phyloP scores from a whole-genome alignment of 2,113 vertebrate species.

The Archocentrus centrarchus region DNA sequence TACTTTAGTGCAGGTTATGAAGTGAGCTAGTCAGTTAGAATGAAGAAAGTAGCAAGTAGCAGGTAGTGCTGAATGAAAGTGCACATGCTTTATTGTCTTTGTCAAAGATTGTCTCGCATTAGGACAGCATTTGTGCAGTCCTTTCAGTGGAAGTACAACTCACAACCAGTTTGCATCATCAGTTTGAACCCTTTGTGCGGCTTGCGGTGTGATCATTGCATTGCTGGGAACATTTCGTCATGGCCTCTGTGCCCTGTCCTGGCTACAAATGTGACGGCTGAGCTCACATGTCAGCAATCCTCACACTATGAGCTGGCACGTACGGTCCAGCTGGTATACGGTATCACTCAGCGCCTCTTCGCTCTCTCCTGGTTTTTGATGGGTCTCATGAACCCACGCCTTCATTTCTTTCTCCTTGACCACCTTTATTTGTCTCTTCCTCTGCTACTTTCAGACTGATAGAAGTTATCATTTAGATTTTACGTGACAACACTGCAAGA shows the following conservation, averaged over 20 bases:
- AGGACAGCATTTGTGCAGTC: background rate
- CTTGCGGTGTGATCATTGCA: background rate
- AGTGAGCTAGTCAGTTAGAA: background rate
- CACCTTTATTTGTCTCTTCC: background rate
- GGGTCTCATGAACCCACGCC: background rate
- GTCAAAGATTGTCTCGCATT: background rate
- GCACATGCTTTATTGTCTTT: background rate
- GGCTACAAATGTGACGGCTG: slow-evolving; percentile 41
- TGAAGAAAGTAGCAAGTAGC: background rate
- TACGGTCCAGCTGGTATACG: slow-evolving; percentile 44
- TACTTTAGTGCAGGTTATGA: background rate
- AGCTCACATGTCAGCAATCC: slow-evolving; percentile 42
- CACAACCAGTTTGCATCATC: slow-evolving; percentile 16
- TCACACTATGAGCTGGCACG: slow-evolving; percentile 37
- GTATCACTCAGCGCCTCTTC: slow-evolving; percentile 51
- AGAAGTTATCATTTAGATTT: background rate
- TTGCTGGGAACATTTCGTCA: background rate
- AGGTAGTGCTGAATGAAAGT: background rate
- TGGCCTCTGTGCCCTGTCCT: background rate
- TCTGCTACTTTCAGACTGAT: background rate
- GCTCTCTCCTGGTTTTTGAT: slow-evolving; percentile 17
- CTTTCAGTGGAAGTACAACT: background rate
- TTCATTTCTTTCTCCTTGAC: slow-evolving; percentile 1
- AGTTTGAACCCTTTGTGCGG: background rate
- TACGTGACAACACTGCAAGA: background rate